phyloP scores from a whole-genome alignment of 2,797 vertebrate species.

The Anguilla marmorata region DNA sequence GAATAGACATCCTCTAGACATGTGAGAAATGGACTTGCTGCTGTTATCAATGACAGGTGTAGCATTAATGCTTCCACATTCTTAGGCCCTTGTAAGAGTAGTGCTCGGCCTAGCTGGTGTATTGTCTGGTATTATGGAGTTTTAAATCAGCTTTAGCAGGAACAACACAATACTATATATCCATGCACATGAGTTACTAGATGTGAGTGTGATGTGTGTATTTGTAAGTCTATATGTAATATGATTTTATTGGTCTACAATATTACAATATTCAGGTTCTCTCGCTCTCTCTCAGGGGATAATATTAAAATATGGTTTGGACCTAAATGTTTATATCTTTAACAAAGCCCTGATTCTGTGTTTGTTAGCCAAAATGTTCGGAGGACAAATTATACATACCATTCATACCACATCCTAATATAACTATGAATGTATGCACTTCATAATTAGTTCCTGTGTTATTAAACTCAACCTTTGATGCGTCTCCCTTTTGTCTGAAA shows the following conservation, averaged over 20 bases:
- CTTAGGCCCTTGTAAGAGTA: neutral
- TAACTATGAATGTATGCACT: neutral
- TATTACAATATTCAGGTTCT: neutral
- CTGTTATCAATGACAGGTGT: neutral
- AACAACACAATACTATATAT: neutral
- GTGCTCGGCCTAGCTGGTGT: neutral
- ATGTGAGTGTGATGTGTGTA: neutral
- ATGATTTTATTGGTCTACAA: neutral
- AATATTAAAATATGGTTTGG: neutral
- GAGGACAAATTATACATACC: neutral
- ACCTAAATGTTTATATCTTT: neutral
- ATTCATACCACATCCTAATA: neutral
- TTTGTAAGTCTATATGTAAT: neutral
- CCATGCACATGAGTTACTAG: neutral
- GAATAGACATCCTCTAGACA: neutral
- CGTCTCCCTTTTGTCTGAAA: neutral
- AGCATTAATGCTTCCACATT: neutral
- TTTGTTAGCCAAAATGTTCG: neutral
- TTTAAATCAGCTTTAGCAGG: neutral
- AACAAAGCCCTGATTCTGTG: neutral
- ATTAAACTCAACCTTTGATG: slow-evolving; percentile 1
- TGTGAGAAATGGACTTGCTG: neutral
- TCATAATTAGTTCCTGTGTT: slow-evolving; percentile 10
- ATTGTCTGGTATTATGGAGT: neutral
- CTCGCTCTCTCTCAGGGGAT: neutral